These are phyloP conservation scores for Cryptotermes secundus DNA, from an alignment of 1,140 invertebrate genomes.

Conservation along the genomic window DNA sequence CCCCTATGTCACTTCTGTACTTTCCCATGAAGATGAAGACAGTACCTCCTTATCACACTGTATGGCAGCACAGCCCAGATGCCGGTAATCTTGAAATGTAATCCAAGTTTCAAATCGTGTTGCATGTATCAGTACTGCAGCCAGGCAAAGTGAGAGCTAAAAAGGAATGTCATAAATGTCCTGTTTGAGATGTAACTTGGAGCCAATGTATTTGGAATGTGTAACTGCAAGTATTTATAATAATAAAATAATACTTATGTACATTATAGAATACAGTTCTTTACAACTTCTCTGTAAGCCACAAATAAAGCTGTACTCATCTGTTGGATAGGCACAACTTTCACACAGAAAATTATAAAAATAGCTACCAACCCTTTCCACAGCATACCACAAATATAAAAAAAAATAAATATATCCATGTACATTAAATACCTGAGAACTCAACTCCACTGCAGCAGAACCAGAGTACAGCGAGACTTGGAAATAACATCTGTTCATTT, in stretches of 20 bases:
- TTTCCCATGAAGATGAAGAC: no score
- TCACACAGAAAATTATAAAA: background rate
- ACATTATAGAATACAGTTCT: background rate
- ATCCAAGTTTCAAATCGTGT: background rate
- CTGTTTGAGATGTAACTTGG: no score
- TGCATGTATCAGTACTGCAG: background rate
- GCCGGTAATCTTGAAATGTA: no score
- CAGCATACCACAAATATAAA: background rate
- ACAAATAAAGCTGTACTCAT: background rate
- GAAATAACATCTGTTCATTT: no score
- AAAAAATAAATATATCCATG: constrained; percentile 7
- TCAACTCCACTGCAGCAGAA: background rate
- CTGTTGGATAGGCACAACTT: no score
- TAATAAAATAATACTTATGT: constrained; percentile 16
- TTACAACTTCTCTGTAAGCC: constrained; percentile 1
- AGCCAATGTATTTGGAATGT: background rate
- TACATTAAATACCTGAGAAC: constrained; percentile 4
- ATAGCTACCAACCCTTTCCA: background rate
- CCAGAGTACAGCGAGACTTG: background rate
- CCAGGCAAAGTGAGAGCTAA: background rate
- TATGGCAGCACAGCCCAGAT: no score
- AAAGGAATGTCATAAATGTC: background rate
- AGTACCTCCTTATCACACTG: no score
- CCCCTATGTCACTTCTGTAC: no score
- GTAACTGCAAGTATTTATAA: background rate